Conservation (phyloP, 2,797 vertebrate genomes). For the Triplophysa yarkandensis region DNA sequence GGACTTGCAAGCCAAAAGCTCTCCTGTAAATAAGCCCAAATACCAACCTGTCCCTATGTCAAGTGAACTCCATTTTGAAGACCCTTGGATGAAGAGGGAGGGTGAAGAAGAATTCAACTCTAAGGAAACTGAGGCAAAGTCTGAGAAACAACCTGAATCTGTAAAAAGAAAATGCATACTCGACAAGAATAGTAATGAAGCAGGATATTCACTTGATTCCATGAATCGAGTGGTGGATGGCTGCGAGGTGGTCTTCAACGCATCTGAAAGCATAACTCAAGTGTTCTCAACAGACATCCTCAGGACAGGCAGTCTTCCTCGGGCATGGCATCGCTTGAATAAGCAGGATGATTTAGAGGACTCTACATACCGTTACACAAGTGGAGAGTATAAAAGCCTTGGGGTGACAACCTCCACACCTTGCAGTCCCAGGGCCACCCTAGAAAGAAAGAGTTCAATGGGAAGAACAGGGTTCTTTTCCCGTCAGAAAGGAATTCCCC, state of each 20-base stretch:
- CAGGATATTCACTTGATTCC: slow-evolving; percentile 78
- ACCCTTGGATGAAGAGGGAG: slow-evolving; percentile 92
- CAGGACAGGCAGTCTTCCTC: slow-evolving; percentile 84
- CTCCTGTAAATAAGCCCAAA: slow-evolving; percentile 66
- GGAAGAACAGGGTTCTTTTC: slow-evolving; percentile 85
- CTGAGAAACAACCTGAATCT: slow-evolving; percentile 68
- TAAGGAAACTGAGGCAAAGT: slow-evolving; percentile 63
- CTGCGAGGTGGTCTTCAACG: slow-evolving; percentile 80
- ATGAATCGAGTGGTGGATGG: slow-evolving; percentile 86
- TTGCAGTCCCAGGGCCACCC: slow-evolving; percentile 81
- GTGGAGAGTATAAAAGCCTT: slow-evolving; percentile 68
- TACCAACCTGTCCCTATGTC: slow-evolving; percentile 66
- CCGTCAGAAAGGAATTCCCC: slow-evolving; percentile 89
- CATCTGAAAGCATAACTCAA: slow-evolving; percentile 71
- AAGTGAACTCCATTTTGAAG: slow-evolving; percentile 84
- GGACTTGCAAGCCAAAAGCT: slow-evolving; percentile 66
- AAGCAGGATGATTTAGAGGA: slow-evolving; percentile 80
- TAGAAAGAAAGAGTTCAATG: slow-evolving; percentile 83
- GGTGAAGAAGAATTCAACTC: slow-evolving; percentile 72
- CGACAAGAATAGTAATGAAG: slow-evolving; percentile 78
- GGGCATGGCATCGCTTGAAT: slow-evolving; percentile 78
- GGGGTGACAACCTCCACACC: slow-evolving; percentile 75
- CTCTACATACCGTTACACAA: slow-evolving; percentile 56
- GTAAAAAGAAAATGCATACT: slow-evolving; percentile 61
- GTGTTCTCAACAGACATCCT: slow-evolving; percentile 74